These are phyloP conservation scores for Penaeus chinensis DNA, from an alignment of 1,140 invertebrate genomes.

Conservation along the genomic window DNA sequence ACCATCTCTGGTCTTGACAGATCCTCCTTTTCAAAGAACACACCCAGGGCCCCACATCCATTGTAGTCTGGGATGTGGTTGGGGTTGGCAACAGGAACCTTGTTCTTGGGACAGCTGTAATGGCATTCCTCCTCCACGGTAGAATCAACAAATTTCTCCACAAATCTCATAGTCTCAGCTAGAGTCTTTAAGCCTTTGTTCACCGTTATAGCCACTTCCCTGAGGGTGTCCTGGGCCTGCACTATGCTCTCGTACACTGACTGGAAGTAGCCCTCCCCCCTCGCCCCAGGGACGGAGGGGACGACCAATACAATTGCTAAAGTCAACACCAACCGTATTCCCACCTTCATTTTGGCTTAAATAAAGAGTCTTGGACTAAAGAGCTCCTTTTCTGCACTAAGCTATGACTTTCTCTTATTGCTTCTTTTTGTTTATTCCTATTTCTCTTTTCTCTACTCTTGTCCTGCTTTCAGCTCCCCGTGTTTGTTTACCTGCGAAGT, in stretches of 20 bases:
- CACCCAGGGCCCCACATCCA: slow-evolving; percentile 83
- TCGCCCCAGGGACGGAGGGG: neutral
- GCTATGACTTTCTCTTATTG: no score
- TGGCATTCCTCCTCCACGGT: slow-evolving; percentile 85
- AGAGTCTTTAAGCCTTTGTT: slow-evolving; percentile 81
- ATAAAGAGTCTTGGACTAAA: no score
- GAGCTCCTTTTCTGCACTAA: no score
- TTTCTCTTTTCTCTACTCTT: no score
- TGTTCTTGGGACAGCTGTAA: slow-evolving; percentile 80
- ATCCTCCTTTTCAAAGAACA: slow-evolving; percentile 79
- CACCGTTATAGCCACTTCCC: slow-evolving; percentile 66
- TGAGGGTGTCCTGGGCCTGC: slow-evolving; percentile 36
- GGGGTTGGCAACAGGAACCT: slow-evolving; percentile 72
- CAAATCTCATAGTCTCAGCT: slow-evolving; percentile 78
- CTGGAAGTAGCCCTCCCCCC: slow-evolving; percentile 40
- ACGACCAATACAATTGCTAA: no score
- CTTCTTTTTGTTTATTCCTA: no score
- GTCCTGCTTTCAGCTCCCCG: no score
- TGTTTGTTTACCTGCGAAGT: no score
- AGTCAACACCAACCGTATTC: no score
- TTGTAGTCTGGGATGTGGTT: slow-evolving; percentile 80
- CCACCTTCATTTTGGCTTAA: no score
- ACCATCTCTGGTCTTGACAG: slow-evolving; percentile 83
- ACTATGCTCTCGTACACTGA: slow-evolving; percentile 44
- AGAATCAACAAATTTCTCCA: slow-evolving; percentile 85